Conservation (phyloP, 2,888 invertebrate genomes). For the Galerucella pusilla region DNA sequence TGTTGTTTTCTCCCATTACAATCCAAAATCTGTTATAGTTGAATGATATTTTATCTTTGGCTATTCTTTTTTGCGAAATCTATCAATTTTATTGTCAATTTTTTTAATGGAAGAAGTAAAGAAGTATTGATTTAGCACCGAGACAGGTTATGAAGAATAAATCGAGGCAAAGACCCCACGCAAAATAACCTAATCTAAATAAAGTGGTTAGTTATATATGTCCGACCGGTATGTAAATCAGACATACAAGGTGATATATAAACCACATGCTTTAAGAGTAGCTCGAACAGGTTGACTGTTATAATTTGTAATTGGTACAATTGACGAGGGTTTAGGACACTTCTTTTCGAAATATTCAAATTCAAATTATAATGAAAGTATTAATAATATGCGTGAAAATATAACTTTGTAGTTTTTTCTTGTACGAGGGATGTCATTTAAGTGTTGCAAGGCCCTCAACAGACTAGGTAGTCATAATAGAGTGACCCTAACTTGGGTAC, state of each 20-base stretch:
- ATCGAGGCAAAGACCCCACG: constrained; percentile 45
- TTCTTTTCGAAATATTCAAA: neutral
- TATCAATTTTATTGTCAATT: constrained; percentile 3
- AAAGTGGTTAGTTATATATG: constrained; percentile 51
- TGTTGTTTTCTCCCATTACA: neutral
- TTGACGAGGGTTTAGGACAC: neutral
- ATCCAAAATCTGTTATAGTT: neutral
- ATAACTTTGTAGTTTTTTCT: too few species aligned
- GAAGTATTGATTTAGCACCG: constrained; percentile 41
- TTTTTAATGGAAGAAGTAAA: constrained; percentile 5
- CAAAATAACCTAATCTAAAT: constrained; percentile 49
- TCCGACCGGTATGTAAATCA: constrained; percentile 55
- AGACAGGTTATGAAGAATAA: constrained; percentile 40
- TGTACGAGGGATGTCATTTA: too few species aligned
- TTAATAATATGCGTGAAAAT: too few species aligned
- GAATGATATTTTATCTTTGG: neutral
- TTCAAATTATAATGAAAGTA: too few species aligned
- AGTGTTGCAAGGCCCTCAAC: too few species aligned
- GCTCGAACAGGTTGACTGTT: constrained; percentile 6
- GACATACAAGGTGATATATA: constrained; percentile 40
- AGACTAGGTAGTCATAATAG: too few species aligned
- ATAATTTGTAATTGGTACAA: constrained; percentile 2
- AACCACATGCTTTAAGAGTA: constrained; percentile 1
- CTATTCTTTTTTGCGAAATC: neutral
- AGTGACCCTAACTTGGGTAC: too few species aligned